These are phyloP conservation scores for Endotricha flammealis DNA, from an alignment of 2,888 invertebrate genomes.

Conservation along the genomic window DNA sequence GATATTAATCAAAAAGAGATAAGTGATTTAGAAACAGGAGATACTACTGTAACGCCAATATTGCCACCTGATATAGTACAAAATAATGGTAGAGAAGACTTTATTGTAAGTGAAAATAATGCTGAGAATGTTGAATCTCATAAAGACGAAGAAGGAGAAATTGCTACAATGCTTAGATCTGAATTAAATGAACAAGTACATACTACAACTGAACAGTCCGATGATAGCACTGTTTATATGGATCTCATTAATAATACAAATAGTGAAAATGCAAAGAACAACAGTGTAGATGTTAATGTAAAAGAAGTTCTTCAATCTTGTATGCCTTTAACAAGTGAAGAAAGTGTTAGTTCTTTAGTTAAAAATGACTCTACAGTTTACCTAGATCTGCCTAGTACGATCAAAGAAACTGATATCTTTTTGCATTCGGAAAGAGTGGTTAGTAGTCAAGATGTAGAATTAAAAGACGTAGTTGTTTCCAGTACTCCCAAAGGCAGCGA, in stretches of 20 bases:
- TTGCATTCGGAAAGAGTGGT: slow-evolving; percentile 49
- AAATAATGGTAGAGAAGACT: slow-evolving; percentile 38
- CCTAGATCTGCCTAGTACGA: slow-evolving; percentile 60
- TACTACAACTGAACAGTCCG: slow-evolving; percentile 25
- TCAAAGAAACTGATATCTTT: slow-evolving; percentile 47
- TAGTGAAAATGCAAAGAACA: slow-evolving; percentile 39
- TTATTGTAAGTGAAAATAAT: slow-evolving; percentile 14
- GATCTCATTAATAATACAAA: slow-evolving; percentile 57
- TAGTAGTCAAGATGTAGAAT: slow-evolving; percentile 28
- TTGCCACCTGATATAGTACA: slow-evolving; percentile 62
- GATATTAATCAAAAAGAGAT: background rate
- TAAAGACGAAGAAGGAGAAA: slow-evolving; percentile 22
- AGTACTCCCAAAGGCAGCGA: slow-evolving; percentile 63
- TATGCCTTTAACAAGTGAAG: slow-evolving; percentile 27
- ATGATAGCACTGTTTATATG: slow-evolving; percentile 52
- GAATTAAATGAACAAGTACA: slow-evolving; percentile 22
- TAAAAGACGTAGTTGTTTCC: slow-evolving; percentile 33
- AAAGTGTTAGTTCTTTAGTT: slow-evolving; percentile 27
- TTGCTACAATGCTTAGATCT: slow-evolving; percentile 27
- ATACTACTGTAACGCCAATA: slow-evolving; percentile 13
- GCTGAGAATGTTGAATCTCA: slow-evolving; percentile 20
- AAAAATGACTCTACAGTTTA: slow-evolving; percentile 62
- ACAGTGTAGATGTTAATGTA: slow-evolving; percentile 28
- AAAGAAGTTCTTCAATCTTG: slow-evolving; percentile 34
- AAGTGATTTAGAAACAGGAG: background rate